Percentiles rank a stretch among this genome's conserved stretches.
Evolutionary conservation across 2,113 vertebrate species (phyloP).

Genomic region (Leptosomus discolor): DNA sequence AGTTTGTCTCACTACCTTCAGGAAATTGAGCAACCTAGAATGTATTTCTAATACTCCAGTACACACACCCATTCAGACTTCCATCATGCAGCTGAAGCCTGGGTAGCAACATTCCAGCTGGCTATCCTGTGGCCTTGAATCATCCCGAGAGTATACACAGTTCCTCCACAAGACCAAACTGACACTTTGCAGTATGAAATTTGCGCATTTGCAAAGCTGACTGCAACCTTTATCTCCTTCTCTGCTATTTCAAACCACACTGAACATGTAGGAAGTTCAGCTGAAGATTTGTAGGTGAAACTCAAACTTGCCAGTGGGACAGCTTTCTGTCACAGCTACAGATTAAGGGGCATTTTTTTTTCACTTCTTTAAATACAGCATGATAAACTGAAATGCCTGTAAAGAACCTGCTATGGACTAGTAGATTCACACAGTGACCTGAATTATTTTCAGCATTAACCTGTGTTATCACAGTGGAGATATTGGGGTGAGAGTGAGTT

Average conservation of each 20-base stretch:
- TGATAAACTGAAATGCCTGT: background rate
- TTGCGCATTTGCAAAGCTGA: background rate
- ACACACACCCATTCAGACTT: background rate
- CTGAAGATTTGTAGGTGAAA: background rate
- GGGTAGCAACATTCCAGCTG: background rate
- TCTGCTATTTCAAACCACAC: background rate
- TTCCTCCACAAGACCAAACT: background rate
- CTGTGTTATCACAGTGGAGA: conserved; percentile 27
- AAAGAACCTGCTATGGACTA: background rate
- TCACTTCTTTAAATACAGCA: background rate
- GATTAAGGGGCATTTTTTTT: background rate
- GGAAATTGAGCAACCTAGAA: background rate
- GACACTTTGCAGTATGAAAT: background rate
- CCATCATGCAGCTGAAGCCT: background rate
- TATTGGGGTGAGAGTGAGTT: conserved; percentile 25
- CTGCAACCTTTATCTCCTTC: background rate
- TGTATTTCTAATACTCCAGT: background rate
- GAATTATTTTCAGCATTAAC: conserved; percentile 50
- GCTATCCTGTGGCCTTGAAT: background rate
- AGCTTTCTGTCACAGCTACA: background rate
- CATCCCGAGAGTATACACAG: background rate
- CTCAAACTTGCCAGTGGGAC: background rate
- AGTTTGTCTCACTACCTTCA: background rate
- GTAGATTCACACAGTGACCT: conserved; percentile 15
- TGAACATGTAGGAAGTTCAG: background rate